A percentile compares a stretch with the other conserved stretches of the same genome.
Evolutionary conservation across 2,113 vertebrate species (phyloP).

Genomic region (Microtus ochrogaster): DNA sequence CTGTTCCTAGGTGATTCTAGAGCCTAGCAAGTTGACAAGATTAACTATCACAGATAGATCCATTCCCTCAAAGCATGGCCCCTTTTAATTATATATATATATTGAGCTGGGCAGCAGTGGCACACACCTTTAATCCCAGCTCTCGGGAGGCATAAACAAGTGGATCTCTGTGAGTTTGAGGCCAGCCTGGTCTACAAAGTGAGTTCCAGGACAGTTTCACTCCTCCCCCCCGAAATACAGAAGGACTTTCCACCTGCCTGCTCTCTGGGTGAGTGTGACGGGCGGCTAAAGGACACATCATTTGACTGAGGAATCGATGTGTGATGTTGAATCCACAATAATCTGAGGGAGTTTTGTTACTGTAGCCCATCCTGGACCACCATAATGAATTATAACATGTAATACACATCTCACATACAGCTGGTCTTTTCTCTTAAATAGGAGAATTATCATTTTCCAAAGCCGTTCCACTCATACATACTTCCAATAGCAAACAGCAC

Average conservation of each 20-base stretch:
- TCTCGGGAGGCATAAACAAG: neutral
- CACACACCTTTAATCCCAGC: neutral
- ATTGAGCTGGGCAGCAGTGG: neutral
- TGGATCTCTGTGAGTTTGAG: too few species aligned
- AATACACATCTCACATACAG: neutral
- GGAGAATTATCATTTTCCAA: neutral
- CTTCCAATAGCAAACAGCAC: neutral
- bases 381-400: neutral
- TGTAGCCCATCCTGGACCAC: neutral
- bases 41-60: neutral
- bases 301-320: neutral
- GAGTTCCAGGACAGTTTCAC: neutral
- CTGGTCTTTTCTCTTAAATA: neutral
- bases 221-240: neutral
- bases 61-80: too few species aligned
- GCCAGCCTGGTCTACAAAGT: too few species aligned
- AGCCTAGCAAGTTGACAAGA: neutral
- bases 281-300: neutral
- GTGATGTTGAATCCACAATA: neutral
- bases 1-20: neutral
- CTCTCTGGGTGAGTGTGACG: neutral
- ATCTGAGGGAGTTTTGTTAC: conserved; percentile 1
- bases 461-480: neutral
- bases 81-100: neutral
- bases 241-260: neutral